Evolutionary conservation across 2,888 invertebrate species (phyloP), one percentile per base, ranked within the genome.

Genomic region (Parapristionchus giblindavisi): DNA sequence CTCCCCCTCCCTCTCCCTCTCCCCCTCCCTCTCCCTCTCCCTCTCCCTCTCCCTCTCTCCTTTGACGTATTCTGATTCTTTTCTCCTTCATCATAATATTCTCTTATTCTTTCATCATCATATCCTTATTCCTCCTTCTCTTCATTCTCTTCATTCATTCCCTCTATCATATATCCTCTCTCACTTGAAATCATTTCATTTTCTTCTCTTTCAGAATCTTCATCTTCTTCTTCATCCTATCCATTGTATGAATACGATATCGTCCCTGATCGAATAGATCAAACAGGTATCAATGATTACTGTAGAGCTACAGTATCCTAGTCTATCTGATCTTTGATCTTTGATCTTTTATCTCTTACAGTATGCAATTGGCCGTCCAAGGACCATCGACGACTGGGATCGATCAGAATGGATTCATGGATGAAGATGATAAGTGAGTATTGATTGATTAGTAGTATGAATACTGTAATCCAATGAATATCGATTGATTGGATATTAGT

Each of bases 391-490:
- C 63, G 32, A 43, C 63, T 43, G 43, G 11, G 43, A 8, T 17
- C n/a, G n/a, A n/a, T n/a, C n/a, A n/a, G n/a, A 43, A 8, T 11
- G 14, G 21, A 43, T 43, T 29, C 27, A 17, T 63, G 8, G 38
- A 36, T 40, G n/a, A 63, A 17, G 63, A 63, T 63, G 63, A 63
- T 21, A 38, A 63, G 63, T 63, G 38, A 63, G 63, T 63, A 56
- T 27, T 17, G 27, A 27, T 56, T 27, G 27, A 56, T 56, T 27
- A 27, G 32, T 34, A 34, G 32, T 21, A n/a, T 36, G 60, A 38
- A 11, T 17, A 34, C 17, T 6, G 17, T 4, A 34, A n/a, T 34
- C 5, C 17, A 34, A 5, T 60, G 32, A 14, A 14, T 8, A 43
- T 43, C 11, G 43, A 14, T 14, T 8, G 17, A 17, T 14, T 8